Evolutionary conservation across 2,113 vertebrate genomes (phyloP), one percentile per base, ranked within the genome.

Genomic region (Crotalus viridis): DNA sequence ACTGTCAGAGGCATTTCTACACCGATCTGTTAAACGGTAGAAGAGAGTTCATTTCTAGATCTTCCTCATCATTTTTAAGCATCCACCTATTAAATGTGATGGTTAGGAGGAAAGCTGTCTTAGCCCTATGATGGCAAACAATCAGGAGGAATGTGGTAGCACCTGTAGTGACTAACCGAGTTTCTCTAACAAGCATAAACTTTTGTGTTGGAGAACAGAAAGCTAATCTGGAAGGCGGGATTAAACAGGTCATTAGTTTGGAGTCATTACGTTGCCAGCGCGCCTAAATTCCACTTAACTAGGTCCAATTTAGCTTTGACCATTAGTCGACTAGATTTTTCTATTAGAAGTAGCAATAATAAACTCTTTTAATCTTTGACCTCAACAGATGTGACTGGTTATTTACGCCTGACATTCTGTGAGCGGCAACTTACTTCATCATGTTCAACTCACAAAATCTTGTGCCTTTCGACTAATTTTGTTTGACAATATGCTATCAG

Each of bases 1-100:
- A n/a, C 86, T n/a, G 94, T 96, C 95, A 88, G 52, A 59, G 90
- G 91, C 54, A 90, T 90, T 95, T 91, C 81, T 61, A 94, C 26
- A 64, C 10, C 13, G 61, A 64, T 64, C 28, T 64, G 61, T n/a
- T 28, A n/a, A 64, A 64, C 5, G 26, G 26, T 64, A n/a, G 26
- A 64, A 13, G 61, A n/a, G 61, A 61, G 26, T 28, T 64, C 61
- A 28, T 28, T 64, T 64, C 26, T 12, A 64, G 61, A 1, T 10
- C 4, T 64, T 64, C 61, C 61, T 28, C 61, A 1, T 28, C 61
- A 28, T 64, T 28, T 64, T 64, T 28, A 64, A 64, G 61, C 26
- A 64, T 3, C 26, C 61, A 28, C 61, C 13, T 12, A 54, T 94
- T 95, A 95, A 91, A 92, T 64, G n/a, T 74, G n/a, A 33, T 15